Base-by-base conservation (phyloP, 2,797 vertebrate genomes). In the Lutjanus argentimaculatus region DNA sequence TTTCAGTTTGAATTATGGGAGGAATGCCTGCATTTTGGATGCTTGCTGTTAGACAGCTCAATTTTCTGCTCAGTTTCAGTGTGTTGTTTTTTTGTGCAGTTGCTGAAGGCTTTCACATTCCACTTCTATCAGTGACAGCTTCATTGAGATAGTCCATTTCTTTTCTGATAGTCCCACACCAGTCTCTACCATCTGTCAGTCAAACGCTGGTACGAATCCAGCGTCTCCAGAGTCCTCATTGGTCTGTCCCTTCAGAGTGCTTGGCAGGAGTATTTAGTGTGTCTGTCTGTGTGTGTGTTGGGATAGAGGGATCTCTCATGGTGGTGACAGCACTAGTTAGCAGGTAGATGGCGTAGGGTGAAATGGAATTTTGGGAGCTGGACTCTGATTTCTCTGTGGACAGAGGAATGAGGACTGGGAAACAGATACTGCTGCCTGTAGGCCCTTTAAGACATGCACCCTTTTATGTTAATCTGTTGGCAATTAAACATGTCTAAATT, bases 241-340 rank as follows among this genome's bases (percentile, higher is more conserved):
- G 22, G 62, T 75, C 55, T 52, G 43, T 56, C 61, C 55, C 55
- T 71, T 72, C 19, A 52, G 72, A 69, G 70, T 48, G 25, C 17
- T 64, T 75, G 63, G 55, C 66, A 52, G 43, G 56, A 0, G 6
- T 67, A 67, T 69, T 69, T 67, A n/a, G 7, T 68, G 62, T 74
- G 42, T 45, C 25, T 67, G 21, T 52, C 19, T 56, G 53, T 63
- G 30, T 78, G 36, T 76, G 25, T 79, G 45, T 70, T 51, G 5
- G 14, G 52, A 12, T 11, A n/a, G 67, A 36, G 43, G 43, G 48
- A 69, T 81, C 25, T 89, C 79, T 88, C 83, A 72, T 69, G 11
- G 77, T 83, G 84, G 88, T 89, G 89, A 89, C 84, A 85, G 19
- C 53, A 46, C 67, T 79, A 78, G 66, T 87, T 92, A 82, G 71